Evolutionary conservation across 2,113 vertebrate species (phyloP).

Genomic region (Rhegmatorhina hoffmannsi): DNA sequence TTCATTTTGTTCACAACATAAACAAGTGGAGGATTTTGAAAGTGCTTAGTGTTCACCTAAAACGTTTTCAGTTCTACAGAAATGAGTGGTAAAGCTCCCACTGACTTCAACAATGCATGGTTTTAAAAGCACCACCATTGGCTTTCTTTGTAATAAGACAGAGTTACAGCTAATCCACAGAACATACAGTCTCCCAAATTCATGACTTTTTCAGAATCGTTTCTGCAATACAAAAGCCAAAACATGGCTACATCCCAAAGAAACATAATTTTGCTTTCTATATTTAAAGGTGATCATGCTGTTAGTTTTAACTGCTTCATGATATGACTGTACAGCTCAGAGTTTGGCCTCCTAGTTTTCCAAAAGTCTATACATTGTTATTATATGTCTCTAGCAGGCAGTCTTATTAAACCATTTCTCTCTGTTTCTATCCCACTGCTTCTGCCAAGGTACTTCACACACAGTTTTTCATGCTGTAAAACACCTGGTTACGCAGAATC

Average conservation of each 20-base stretch:
- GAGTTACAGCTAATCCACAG: background rate
- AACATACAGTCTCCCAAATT: background rate
- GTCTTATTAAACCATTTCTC: background rate
- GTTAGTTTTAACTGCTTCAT: background rate
- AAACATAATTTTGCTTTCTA: background rate
- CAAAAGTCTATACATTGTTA: background rate
- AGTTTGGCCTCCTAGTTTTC: background rate
- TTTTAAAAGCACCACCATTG: background rate
- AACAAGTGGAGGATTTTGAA: background rate
- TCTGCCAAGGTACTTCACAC: background rate
- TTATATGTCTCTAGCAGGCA: background rate
- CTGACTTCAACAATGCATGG: background rate
- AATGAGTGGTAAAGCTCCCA: background rate
- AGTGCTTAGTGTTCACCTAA: background rate
- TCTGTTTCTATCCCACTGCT: background rate
- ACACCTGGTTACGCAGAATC: background rate
- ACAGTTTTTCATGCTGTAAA: background rate
- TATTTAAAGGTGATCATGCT: background rate
- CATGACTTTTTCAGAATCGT: background rate
- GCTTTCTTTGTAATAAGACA: background rate
- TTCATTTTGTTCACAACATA: background rate
- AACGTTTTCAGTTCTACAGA: background rate
- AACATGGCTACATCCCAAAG: background rate
- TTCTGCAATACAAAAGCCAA: background rate
- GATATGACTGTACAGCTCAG: background rate